phyloP scores from a whole-genome alignment of 2,113 vertebrate species.

The Ctenomys sociabilis region DNA sequence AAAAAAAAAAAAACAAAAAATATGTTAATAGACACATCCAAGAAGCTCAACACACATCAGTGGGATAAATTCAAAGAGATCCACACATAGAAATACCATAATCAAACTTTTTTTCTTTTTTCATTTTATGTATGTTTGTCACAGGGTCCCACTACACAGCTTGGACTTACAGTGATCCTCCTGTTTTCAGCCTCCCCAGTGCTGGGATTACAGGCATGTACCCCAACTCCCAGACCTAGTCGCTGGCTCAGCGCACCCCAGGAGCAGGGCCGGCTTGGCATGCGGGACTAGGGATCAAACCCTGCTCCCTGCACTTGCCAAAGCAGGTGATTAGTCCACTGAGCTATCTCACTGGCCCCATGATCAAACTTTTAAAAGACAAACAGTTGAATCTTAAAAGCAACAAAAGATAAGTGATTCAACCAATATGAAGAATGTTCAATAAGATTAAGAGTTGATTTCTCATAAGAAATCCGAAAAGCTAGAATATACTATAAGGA shows the following conservation, averaged over 20 bases:
- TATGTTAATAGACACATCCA: background rate
- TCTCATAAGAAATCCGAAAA: slow-evolving; percentile 21
- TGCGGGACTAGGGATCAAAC: too few relatives aligned
- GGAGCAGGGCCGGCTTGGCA: too few relatives aligned
- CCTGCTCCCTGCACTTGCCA: too few relatives aligned
- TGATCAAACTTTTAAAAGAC: background rate
- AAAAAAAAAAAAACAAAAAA: too few relatives aligned
- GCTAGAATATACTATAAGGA: background rate
- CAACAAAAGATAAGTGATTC: background rate
- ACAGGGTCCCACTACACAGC: too few relatives aligned
- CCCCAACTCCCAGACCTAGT: too few relatives aligned
- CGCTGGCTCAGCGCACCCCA: too few relatives aligned
- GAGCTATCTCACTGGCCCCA: background rate
- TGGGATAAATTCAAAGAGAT: background rate
- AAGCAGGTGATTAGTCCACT: too few relatives aligned
- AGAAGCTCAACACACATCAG: background rate
- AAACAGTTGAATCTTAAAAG: slow-evolving; percentile 24
- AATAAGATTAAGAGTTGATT: background rate
- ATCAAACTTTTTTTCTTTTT: background rate
- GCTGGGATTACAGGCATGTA: too few relatives aligned
- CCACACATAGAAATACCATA: background rate
- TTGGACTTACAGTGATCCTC: too few relatives aligned
- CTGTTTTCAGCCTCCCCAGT: too few relatives aligned
- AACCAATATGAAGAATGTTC: background rate
- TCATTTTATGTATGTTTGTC: too few relatives aligned